Evolutionary conservation across 2,888 invertebrate genomes (phyloP).

Genomic region (Cybosia mesomella): DNA sequence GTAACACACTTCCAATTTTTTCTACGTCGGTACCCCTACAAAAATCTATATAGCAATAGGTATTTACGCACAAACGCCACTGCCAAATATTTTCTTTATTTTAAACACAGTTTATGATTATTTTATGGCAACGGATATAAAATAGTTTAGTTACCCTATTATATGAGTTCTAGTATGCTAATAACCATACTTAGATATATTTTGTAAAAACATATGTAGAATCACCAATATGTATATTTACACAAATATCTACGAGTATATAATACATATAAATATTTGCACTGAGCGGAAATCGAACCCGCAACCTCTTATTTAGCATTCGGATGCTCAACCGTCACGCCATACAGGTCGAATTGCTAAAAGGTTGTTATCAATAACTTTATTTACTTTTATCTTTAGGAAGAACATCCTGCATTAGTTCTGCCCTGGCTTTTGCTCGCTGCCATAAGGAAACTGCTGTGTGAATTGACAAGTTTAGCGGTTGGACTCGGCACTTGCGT

Average conservation of each 20-base stretch:
- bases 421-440: slow-evolving; percentile 85
- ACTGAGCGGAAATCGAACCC: too few relatives aligned
- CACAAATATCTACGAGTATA: too few relatives aligned
- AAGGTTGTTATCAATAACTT: background rate
- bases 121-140: background rate
- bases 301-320: too few relatives aligned
- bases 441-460: slow-evolving; percentile 78
- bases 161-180: too few relatives aligned
- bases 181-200: too few relatives aligned
- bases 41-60: background rate
- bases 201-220: too few relatives aligned
- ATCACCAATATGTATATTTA: too few relatives aligned
- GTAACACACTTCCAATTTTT: too few relatives aligned
- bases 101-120: background rate
- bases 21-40: background rate
- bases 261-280: too few relatives aligned
- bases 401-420: slow-evolving; percentile 81
- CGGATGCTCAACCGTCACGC: too few relatives aligned
- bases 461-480: slow-evolving; percentile 78
- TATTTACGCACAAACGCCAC: background rate
- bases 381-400: slow-evolving; percentile 61
- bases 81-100: too few relatives aligned
- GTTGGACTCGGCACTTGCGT: slow-evolving; percentile 82
- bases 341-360: background rate
- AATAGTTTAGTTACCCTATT: too few relatives aligned